These are phyloP conservation scores for Falco rusticolus DNA, from an alignment of 2,797 vertebrate genomes.

Conservation along the genomic window DNA sequence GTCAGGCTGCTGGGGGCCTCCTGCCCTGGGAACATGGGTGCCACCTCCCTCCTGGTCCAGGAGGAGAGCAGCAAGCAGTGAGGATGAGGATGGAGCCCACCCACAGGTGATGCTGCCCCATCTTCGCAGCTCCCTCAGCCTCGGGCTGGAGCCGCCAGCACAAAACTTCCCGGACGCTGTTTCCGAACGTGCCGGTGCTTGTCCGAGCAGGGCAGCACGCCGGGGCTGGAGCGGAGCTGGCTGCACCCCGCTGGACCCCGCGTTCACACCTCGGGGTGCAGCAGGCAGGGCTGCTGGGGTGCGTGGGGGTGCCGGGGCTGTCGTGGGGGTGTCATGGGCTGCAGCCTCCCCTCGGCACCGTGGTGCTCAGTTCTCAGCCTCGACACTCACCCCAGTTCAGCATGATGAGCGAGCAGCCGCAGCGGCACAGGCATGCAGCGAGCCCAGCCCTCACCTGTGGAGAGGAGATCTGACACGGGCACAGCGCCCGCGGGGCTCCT, in stretches of 20 bases:
- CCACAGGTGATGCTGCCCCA: neutral
- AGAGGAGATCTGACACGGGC: neutral
- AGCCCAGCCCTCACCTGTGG: neutral
- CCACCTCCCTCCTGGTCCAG: neutral
- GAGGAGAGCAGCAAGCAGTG: neutral
- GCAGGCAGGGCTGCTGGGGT: neutral
- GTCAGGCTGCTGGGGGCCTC: neutral
- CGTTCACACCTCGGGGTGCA: accelerated
- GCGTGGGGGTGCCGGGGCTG: accelerated
- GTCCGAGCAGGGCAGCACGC: accelerated
- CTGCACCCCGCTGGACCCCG: neutral
- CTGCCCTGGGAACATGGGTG: too few relatives aligned
- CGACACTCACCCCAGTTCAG: neutral
- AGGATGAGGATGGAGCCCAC: neutral
- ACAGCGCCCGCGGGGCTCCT: neutral
- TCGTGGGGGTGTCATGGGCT: accelerated
- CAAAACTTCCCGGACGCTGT: accelerated
- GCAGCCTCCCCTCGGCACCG: neutral
- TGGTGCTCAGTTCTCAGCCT: neutral
- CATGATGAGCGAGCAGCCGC: accelerated
- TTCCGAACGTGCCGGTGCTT: accelerated
- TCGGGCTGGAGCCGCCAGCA: neutral
- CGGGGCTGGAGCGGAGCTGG: neutral
- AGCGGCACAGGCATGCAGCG: neutral
- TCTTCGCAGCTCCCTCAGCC: neutral